These are phyloP conservation scores for Gymnothorax javanicus DNA, from an alignment of 2,797 vertebrate species.

Conservation along the genomic window DNA sequence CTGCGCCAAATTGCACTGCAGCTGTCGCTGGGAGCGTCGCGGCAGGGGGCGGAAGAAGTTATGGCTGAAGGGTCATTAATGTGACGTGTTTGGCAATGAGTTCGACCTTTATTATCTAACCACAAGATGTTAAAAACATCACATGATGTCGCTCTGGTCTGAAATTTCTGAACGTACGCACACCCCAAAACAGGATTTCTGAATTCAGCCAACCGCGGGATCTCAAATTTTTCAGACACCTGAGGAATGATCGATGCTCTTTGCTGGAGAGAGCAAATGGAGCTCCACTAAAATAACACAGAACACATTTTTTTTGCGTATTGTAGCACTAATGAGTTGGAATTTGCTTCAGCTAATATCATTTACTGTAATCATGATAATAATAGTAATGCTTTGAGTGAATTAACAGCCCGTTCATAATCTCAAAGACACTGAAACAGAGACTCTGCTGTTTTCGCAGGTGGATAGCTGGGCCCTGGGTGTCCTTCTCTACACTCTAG, in stretches of 20 bases:
- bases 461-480: slow-evolving; percentile 84
- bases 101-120: neutral
- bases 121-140: neutral
- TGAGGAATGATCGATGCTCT: neutral
- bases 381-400: neutral
- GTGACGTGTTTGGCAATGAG: neutral
- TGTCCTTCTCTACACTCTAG: slow-evolving; percentile 79
- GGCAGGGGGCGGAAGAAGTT: neutral
- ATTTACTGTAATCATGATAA: neutral
- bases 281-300: neutral
- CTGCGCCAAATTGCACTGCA: neutral
- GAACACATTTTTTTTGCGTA: neutral
- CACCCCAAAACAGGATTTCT: neutral
- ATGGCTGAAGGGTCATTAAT: neutral
- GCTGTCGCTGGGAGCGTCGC: neutral
- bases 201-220: neutral
- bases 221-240: neutral
- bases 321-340: neutral
- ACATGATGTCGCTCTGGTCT: neutral
- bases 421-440: neutral
- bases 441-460: slow-evolving; percentile 45
- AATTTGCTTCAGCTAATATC: neutral
- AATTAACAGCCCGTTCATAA: neutral
- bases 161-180: neutral
- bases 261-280: neutral